Evolutionary conservation across 2,888 invertebrate genomes (phyloP).

Genomic region (Exephanes ischioxanthus): DNA sequence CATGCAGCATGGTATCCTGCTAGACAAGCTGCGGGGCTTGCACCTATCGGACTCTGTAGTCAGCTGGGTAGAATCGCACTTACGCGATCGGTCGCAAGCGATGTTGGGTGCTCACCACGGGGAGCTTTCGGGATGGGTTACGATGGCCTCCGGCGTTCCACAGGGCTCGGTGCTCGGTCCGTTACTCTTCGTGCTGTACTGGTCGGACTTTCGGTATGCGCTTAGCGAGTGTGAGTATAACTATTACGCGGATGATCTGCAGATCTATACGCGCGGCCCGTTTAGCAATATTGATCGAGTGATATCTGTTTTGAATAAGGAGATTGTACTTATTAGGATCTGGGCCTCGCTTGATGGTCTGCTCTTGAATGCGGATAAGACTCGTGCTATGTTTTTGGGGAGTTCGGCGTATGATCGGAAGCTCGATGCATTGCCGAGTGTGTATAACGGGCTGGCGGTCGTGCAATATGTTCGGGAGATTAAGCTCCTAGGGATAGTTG

Average conservation of each 20-base stretch:
- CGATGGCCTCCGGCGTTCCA: background rate
- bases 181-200: background rate
- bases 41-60: no score
- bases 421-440: background rate
- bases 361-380: background rate
- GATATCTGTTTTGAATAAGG: background rate
- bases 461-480: background rate
- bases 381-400: background rate
- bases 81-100: background rate
- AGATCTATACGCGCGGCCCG: background rate
- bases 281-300: background rate
- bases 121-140: background rate
- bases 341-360: no score
- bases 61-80: background rate
- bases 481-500: background rate
- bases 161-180: conserved; percentile 22
- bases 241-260: conserved; percentile 4
- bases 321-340: background rate
- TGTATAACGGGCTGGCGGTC: background rate
- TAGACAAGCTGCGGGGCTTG: no score
- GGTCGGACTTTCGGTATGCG: no score
- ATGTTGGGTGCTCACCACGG: background rate
- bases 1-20: no score
- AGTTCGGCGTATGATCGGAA: background rate
- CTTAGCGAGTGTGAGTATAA: background rate